Evolutionary conservation across 1,140 invertebrate genomes (phyloP).

Genomic region (Thaumatotibia leucotreta): DNA sequence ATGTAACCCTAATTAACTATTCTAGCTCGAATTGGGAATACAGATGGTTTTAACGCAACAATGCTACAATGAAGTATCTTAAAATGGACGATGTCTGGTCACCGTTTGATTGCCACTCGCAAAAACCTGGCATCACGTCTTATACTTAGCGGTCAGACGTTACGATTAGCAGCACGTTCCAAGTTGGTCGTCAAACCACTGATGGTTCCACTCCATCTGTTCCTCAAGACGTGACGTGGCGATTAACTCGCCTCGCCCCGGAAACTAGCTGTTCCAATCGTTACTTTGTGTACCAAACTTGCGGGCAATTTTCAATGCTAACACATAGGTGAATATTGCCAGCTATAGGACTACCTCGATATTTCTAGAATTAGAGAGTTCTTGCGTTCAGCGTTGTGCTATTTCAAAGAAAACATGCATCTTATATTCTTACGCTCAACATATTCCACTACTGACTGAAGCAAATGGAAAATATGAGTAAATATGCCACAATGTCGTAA

Average conservation of each 20-base stretch:
- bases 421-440: no score
- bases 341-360: neutral
- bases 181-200: neutral
- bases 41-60: no score
- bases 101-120: neutral
- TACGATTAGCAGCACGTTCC: neutral
- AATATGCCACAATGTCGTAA: no score
- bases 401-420: no score
- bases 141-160: neutral
- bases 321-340: neutral
- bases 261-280: neutral
- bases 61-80: no score
- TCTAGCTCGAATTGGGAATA: no score
- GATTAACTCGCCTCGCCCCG: neutral
- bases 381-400: no score
- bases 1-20: no score
- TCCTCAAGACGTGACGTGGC: neutral
- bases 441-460: no score
- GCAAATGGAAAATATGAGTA: no score
- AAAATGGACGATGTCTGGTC: no score
- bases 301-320: neutral
- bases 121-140: neutral
- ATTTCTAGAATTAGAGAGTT: neutral
- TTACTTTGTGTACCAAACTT: neutral
- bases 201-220: slow-evolving; percentile 1